Conservation (phyloP, 2,888 invertebrate species). For the Tolmerus cingulatus region DNA sequence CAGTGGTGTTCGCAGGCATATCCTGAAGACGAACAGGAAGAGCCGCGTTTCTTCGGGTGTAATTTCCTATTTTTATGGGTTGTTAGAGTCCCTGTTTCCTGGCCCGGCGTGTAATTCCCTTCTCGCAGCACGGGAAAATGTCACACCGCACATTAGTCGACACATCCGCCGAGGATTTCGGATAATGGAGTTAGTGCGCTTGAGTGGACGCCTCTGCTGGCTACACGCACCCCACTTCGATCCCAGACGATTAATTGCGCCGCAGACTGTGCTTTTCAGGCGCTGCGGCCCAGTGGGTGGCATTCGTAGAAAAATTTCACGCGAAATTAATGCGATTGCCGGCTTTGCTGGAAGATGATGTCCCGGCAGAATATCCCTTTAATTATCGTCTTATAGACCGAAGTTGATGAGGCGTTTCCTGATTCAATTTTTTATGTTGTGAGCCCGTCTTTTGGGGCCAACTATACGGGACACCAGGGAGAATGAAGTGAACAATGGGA, state of each 20-base stretch:
- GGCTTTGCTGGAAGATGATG: neutral
- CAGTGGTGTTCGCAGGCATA: neutral
- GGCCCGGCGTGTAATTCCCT: neutral
- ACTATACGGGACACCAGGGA: neutral
- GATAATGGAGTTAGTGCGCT: slow-evolving; percentile 37
- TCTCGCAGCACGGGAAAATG: neutral
- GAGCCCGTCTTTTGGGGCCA: neutral
- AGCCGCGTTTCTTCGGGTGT: neutral
- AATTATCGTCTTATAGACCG: slow-evolving; percentile 43
- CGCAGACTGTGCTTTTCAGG: neutral
- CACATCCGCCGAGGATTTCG: slow-evolving; percentile 25
- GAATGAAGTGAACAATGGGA: neutral
- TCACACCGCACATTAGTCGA: slow-evolving; percentile 11
- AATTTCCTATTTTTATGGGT: slow-evolving; percentile 39
- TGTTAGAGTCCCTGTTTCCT: slow-evolving; percentile 13
- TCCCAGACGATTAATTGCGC: neutral
- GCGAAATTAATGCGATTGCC: slow-evolving; percentile 42
- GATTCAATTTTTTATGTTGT: slow-evolving; percentile 35
- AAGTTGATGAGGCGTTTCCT: slow-evolving; percentile 36
- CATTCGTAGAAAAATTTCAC: slow-evolving; percentile 29
- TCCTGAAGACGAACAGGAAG: neutral
- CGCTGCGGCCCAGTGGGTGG: neutral
- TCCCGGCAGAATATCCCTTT: slow-evolving; percentile 25
- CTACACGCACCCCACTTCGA: neutral
- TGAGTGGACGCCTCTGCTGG: neutral